Percentiles rank a stretch among this genome's conserved stretches.
Evolutionary conservation across 2,888 invertebrate species (phyloP).

Genomic region (Drosophila hawaiiensis): DNA sequence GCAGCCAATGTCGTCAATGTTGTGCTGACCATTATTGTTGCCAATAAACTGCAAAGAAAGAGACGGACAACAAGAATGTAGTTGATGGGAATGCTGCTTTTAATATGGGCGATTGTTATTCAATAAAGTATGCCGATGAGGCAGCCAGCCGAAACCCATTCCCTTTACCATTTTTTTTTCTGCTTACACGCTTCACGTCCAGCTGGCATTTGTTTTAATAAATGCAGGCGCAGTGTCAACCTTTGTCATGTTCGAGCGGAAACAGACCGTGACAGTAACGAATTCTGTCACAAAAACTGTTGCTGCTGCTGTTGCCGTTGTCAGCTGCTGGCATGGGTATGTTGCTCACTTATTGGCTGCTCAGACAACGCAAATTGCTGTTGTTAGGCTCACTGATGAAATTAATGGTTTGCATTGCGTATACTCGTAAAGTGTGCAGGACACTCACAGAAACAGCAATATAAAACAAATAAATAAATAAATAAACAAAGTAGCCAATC

Average conservation of each 20-base stretch:
- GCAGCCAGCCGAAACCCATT: background rate
- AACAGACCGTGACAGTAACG: conserved; percentile 71
- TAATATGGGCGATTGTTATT: background rate
- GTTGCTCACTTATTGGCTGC: conserved; percentile 19
- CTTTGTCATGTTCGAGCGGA: conserved; percentile 73
- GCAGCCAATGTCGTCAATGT: conserved; percentile 85
- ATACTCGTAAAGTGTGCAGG: conserved; percentile 5
- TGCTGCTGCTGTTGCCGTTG: conserved; percentile 11
- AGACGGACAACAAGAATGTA: background rate
- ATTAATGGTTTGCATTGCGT: conserved; percentile 45
- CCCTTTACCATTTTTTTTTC: background rate
- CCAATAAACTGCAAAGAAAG: conserved; percentile 80
- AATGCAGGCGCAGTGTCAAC: conserved; percentile 74
- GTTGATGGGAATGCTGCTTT: background rate
- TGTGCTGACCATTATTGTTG: conserved; percentile 86
- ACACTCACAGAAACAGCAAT: background rate
- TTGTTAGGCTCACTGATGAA: conserved; percentile 19
- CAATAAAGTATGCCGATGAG: background rate
- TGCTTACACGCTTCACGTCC: conserved; percentile 51
- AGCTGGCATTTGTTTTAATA: conserved; percentile 71
- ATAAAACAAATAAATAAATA: conserved; percentile 4
- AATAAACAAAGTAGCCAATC: conserved; percentile 52
- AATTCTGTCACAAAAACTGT: conserved; percentile 43
- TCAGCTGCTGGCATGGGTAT: background rate
- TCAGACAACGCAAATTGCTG: conserved; percentile 27